Conservation (phyloP, 2,888 invertebrate species). For the Philhelius pedissequus region DNA sequence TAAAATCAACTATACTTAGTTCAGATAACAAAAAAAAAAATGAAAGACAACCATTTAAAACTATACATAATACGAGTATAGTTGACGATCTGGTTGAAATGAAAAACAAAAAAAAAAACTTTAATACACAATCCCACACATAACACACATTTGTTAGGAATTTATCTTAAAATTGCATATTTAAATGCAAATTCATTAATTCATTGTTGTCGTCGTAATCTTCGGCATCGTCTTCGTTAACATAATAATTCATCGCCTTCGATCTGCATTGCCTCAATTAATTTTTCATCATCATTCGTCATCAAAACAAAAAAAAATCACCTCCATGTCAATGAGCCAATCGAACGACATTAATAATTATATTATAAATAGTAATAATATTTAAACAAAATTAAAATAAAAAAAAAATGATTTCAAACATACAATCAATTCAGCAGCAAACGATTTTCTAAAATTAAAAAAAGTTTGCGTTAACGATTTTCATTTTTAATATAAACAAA, state of each 20-base stretch:
- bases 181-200: conserved; percentile 51
- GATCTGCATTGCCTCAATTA: conserved; percentile 48
- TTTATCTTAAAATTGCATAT: conserved; percentile 52
- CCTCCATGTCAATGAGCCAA: conserved; percentile 66
- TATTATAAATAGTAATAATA: conserved; percentile 62
- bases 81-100: conserved; percentile 35
- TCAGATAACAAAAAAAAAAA: conserved; percentile 22
- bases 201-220: conserved; percentile 24
- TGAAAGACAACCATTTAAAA: conserved; percentile 34
- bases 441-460: conserved; percentile 51
- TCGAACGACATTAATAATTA: conserved; percentile 66
- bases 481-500: conserved; percentile 65
- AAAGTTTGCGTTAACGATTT: conserved; percentile 65
- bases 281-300: conserved; percentile 27
- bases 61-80: no score
- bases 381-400: conserved; percentile 44
- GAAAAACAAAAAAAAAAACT: conserved; percentile 11
- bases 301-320: conserved; percentile 36
- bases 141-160: conserved; percentile 41
- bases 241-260: conserved; percentile 58
- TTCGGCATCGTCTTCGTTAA: conserved; percentile 34
- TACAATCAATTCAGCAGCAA: conserved; percentile 67
- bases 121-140: conserved; percentile 3
- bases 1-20: conserved; percentile 22
- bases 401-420: conserved; percentile 59